Percentiles rank a stretch among this genome's conserved stretches.
These are phyloP conservation scores for Ageneiosus marmoratus DNA, from an alignment of 2,113 vertebrate species.

Conservation along the genomic window DNA sequence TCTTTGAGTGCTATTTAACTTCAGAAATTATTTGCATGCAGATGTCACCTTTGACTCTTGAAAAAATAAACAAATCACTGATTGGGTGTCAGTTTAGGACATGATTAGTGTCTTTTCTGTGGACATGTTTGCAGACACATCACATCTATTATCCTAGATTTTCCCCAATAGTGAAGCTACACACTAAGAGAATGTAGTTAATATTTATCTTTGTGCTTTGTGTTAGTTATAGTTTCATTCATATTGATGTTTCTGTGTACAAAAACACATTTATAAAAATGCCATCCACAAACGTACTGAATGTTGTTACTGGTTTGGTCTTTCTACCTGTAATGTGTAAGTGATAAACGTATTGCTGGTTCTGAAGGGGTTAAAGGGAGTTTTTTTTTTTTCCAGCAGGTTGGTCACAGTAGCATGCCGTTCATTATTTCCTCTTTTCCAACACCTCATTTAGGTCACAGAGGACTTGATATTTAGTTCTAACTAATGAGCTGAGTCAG, in stretches of 20 bases:
- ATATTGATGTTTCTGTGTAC: background rate
- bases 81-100: background rate
- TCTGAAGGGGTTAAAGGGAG: background rate
- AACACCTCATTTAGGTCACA: constrained; percentile 15
- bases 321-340: background rate
- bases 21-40: background rate
- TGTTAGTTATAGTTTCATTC: background rate
- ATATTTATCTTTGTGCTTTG: background rate
- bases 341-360: too few species aligned
- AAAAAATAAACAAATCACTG: background rate
- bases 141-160: background rate
- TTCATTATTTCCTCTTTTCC: background rate
- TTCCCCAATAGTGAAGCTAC: background rate
- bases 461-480: constrained; percentile 14
- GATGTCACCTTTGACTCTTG: background rate
- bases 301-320: background rate
- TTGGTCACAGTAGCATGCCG: background rate
- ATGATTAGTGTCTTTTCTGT: background rate
- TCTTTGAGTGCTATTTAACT: background rate
- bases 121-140: too few species aligned
- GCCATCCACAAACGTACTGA: too few species aligned
- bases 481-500: constrained; percentile 21
- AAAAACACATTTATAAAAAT: background rate
- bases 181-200: too few species aligned
- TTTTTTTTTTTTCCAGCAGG: too few species aligned